Evolutionary conservation across 2,888 invertebrate species (phyloP).

Genomic region (Chaetogeoica ovagalla): DNA sequence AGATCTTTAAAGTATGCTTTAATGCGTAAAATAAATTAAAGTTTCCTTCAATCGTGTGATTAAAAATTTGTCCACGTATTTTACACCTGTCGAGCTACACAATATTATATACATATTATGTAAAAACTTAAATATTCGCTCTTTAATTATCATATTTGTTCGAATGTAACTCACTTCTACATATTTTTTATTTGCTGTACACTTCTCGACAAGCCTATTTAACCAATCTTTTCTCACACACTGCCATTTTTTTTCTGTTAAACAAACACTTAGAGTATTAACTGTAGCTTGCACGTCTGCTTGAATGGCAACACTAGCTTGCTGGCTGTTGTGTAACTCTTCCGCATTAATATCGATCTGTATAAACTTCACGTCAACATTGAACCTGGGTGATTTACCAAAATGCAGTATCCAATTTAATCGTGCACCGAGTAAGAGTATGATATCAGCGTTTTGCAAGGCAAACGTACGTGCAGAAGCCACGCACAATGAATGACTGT

Average conservation of each 20-base stretch:
- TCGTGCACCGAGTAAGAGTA: constrained; percentile 85
- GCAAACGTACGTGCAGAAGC: constrained; percentile 84
- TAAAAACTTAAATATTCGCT: neutral
- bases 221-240: constrained; percentile 72
- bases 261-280: constrained; percentile 66
- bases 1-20: no score
- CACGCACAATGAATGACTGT: constrained; percentile 66
- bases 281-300: constrained; percentile 80
- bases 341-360: constrained; percentile 88
- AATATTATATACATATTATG: neutral
- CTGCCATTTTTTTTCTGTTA: constrained; percentile 66
- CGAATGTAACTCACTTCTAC: constrained; percentile 65
- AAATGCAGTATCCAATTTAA: constrained; percentile 99
- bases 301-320: constrained; percentile 77
- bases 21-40: no score
- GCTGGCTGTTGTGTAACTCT: constrained; percentile 88
- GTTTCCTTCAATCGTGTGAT: no score
- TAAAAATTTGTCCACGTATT: no score
- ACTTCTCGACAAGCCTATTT: constrained; percentile 71
- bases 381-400: constrained; percentile 84
- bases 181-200: constrained; percentile 71
- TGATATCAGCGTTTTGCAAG: constrained; percentile 83
- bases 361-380: constrained; percentile 80
- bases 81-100: neutral
- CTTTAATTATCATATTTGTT: neutral